Conservation (phyloP, 2,797 vertebrate species). For the Galago senegalensis region DNA sequence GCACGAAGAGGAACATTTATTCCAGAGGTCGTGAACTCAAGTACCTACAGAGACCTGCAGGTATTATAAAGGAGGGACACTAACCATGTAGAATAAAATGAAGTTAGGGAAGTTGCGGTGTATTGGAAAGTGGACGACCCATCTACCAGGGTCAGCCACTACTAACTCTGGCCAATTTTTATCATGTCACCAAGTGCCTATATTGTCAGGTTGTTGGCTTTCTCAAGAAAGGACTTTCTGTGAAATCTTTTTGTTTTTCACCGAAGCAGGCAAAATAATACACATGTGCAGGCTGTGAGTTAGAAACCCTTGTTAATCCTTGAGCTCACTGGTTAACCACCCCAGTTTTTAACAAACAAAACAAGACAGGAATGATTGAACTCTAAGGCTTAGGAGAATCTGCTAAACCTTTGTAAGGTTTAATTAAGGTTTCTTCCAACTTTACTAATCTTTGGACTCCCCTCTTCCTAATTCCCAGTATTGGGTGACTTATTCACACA, state of each 20-base stretch:
- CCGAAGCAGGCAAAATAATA: not conserved
- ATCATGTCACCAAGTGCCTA: not conserved
- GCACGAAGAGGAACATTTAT: constrained; percentile 16
- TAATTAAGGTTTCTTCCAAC: constrained; percentile 34
- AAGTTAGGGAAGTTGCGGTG: not conserved
- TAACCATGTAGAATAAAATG: too few relatives aligned
- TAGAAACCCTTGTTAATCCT: not conserved
- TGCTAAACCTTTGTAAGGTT: constrained; percentile 16
- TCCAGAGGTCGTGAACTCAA: constrained; percentile 12
- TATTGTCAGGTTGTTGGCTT: constrained; percentile 18
- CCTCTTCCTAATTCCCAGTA: not conserved
- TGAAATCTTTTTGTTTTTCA: constrained; percentile 1
- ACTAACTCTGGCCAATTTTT: not conserved
- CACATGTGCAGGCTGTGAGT: not conserved
- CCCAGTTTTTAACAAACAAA: constrained; percentile 29
- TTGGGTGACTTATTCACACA: not conserved
- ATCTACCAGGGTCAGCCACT: not conserved
- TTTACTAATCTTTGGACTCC: constrained; percentile 26
- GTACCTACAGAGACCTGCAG: not conserved
- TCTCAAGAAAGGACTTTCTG: not conserved
- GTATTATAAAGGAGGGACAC: not conserved
- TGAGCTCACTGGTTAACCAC: not conserved
- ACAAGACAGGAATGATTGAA: not conserved
- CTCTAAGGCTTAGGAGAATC: constrained; percentile 18
- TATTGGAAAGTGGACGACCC: not conserved